Evolutionary conservation across 2,113 vertebrate species (phyloP), one percentile per base, ranked within the genome.

Genomic region (Dissostichus mawsoni): DNA sequence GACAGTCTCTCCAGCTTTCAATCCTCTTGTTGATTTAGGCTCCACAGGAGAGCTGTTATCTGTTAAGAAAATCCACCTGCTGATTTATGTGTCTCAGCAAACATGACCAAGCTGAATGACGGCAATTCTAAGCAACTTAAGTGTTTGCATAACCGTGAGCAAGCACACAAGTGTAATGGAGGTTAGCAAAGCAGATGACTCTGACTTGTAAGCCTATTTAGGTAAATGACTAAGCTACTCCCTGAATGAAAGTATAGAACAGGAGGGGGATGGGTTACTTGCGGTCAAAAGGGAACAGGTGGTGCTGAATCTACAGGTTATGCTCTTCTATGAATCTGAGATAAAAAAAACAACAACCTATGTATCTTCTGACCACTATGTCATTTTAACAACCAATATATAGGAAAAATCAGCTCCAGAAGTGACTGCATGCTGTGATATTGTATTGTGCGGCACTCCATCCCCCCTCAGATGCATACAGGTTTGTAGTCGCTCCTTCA

Each of bases 161-260:
- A 81, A 87, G 82, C 36, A 2, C 23, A 68, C 1, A 11, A 67
- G 62, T 79, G 80, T 48, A 73, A n/a, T 70, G 36, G 58, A 78
- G 74, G 65, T 48, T 82, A 45, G 71, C 44, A 76, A 85, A 83
- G 87, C 85, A 86, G 88, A 85, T 87, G 88, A 90, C 84, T 84
- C 62, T 85, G 78, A 84, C 89, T 83, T 66, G 62, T 90, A 94
- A 94, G 88, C 90, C 89, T 88, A 86, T 88, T 93, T 92, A 78
- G 84, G 29, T 91, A 83, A 92, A 88, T 90, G 89, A 84, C 79
- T 92, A 83, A 93, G 86, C 90, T 88, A 80, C 80, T 81, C 80
- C 64, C 69, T 88, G 64, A 92, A 85, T 91, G 90, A 91, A 90
- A 89, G 82, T 79, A 81, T 20, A 50, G 25, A 61, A 69, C 23